A percentile compares a stretch with the other conserved stretches of the same genome.
These are phyloP conservation scores for Phyllotreta cruciferae DNA, from an alignment of 2,888 invertebrate species.

Conservation along the genomic window DNA sequence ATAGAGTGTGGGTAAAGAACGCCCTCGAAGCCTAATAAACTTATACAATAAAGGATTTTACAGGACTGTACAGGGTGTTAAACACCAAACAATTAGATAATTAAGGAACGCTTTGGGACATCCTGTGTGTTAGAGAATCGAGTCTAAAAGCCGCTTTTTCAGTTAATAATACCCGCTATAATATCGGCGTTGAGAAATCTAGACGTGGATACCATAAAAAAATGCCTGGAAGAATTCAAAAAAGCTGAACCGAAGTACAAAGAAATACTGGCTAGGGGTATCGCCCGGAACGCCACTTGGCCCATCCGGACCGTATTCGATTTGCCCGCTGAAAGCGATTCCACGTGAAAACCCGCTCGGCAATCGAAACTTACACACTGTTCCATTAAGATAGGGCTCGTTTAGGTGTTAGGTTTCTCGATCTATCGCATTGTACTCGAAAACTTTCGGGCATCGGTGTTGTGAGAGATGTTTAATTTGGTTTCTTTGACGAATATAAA, in stretches of 20 bases:
- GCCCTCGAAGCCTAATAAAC: not conserved
- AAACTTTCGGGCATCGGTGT: no score
- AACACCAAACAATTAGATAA: not conserved
- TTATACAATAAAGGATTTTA: conserved; percentile 2
- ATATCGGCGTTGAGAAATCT: not conserved
- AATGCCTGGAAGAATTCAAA: not conserved
- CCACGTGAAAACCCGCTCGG: no score
- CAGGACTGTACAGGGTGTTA: conserved; percentile 1
- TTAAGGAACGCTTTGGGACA: conserved; percentile 1
- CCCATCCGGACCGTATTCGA: not conserved
- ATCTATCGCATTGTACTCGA: no score
- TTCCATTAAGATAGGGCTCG: no score
- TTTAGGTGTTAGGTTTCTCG: no score
- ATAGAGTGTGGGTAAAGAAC: not conserved
- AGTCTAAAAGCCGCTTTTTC: not conserved
- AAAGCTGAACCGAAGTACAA: conserved; percentile 5
- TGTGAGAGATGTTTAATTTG: no score
- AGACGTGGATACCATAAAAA: not conserved
- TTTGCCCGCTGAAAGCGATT: not conserved
- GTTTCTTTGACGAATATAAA: no score
- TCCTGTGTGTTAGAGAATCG: not conserved
- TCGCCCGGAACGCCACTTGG: conserved; percentile 5
- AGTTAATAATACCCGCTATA: not conserved
- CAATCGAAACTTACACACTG: no score
- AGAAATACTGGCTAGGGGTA: not conserved